A percentile compares a stretch with the other conserved stretches of the same genome.
These are phyloP conservation scores for Ellobius talpinus DNA, from an alignment of 2,113 vertebrate genomes.

Conservation along the genomic window DNA sequence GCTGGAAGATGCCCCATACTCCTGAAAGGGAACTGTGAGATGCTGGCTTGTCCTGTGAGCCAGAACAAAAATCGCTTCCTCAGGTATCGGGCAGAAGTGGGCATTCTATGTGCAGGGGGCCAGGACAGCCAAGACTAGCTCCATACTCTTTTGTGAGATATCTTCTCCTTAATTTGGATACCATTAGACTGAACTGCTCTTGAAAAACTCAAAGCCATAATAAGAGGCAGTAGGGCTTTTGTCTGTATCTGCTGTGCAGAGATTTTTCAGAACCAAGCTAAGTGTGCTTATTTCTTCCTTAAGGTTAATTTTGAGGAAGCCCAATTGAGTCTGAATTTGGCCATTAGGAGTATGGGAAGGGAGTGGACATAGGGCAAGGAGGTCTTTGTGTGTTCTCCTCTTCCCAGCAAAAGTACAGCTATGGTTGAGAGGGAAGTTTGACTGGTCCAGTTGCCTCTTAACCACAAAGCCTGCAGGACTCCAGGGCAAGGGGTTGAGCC, in stretches of 20 bases:
- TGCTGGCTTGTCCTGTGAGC: not conserved
- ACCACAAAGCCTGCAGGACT: not conserved
- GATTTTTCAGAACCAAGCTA: not conserved
- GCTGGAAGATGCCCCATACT: not conserved
- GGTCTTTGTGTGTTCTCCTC: not conserved
- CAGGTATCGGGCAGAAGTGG: not conserved
- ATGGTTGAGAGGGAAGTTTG: not conserved
- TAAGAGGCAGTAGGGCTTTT: not conserved
- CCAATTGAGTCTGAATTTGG: conserved; percentile 36
- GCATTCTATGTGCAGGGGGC: not conserved
- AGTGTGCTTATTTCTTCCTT: not conserved
- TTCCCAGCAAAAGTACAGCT: not conserved
- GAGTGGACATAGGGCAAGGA: not conserved
- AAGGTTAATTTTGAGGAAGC: conserved; percentile 15
- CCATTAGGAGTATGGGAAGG: not conserved
- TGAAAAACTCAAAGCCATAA: not conserved
- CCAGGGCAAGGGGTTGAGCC: too few species aligned
- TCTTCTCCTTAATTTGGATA: not conserved
- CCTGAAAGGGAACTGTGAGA: not conserved
- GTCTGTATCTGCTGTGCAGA: not conserved
- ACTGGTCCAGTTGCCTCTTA: not conserved
- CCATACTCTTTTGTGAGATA: not conserved
- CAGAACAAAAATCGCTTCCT: not conserved
- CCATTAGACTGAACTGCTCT: not conserved
- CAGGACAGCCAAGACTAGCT: not conserved